Evolutionary conservation across 2,888 invertebrate genomes (phyloP).

Genomic region (Drosophila bunnanda): DNA sequence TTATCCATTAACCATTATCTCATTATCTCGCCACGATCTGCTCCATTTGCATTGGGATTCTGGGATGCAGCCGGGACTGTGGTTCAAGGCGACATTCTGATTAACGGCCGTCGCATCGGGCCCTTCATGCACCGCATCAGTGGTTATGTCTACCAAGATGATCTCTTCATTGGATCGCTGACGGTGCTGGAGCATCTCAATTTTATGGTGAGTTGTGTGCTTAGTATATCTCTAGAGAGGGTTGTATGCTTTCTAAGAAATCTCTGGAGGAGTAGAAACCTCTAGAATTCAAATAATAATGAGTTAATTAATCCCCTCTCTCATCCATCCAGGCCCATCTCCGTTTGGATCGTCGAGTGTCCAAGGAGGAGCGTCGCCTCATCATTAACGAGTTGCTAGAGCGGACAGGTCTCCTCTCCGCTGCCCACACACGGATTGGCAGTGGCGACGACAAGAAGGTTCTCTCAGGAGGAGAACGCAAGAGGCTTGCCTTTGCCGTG

Average conservation of each 20-base stretch:
- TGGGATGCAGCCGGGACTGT: constrained; percentile 87
- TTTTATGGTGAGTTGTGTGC: constrained; percentile 87
- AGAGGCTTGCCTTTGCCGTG: constrained; percentile 95
- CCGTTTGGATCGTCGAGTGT: constrained; percentile 90
- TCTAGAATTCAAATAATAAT: no score
- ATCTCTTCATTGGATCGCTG: constrained; percentile 93
- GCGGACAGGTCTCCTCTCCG: constrained; percentile 89
- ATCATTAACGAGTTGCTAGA: constrained; percentile 90
- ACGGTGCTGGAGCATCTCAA: constrained; percentile 94
- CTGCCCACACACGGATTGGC: constrained; percentile 92
- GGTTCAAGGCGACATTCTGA: constrained; percentile 92
- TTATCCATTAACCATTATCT: constrained; percentile 6
- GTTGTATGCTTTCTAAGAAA: background rate
- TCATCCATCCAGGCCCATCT: constrained; percentile 88
- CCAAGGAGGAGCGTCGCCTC: constrained; percentile 87
- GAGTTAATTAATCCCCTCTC: no score
- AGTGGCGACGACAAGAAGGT: constrained; percentile 90
- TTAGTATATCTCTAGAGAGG: background rate
- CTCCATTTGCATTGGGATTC: constrained; percentile 33
- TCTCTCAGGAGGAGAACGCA: constrained; percentile 96
- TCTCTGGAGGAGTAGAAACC: background rate
- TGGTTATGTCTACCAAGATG: constrained; percentile 96
- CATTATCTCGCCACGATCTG: background rate
- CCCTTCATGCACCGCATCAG: constrained; percentile 92
- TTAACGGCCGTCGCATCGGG: constrained; percentile 90